These are phyloP conservation scores for Osmerus mordax DNA, from an alignment of 2,113 vertebrate genomes.

Conservation along the genomic window DNA sequence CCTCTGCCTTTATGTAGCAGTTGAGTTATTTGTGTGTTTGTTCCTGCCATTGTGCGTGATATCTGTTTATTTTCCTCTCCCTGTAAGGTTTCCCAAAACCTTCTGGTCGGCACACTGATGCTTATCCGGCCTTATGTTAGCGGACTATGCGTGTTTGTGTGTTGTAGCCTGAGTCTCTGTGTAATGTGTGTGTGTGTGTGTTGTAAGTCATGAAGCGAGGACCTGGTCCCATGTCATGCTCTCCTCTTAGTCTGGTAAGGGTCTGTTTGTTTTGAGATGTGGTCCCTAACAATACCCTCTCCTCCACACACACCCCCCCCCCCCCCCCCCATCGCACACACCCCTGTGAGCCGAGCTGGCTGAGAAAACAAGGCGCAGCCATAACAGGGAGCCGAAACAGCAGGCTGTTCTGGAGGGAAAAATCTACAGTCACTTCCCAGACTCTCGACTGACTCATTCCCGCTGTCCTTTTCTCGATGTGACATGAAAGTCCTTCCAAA, in stretches of 20 bases:
- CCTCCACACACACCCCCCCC: conserved; percentile 19
- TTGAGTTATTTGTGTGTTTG: conserved; percentile 53
- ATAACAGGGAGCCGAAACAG: conserved; percentile 63
- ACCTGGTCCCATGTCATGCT: conserved; percentile 49
- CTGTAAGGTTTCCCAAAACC: conserved; percentile 55
- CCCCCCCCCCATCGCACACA: conserved; percentile 49
- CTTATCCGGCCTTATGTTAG: conserved; percentile 39
- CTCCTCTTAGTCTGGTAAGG: conserved; percentile 36
- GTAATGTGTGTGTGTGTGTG: conserved; percentile 8
- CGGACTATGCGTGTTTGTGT: conserved; percentile 23
- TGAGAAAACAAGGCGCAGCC: conserved; percentile 68
- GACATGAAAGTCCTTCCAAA: conserved; percentile 69
- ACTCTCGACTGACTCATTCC: conserved; percentile 53
- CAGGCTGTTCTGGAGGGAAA: conserved; percentile 54
- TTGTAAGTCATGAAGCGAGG: neutral
- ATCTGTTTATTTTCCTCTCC: conserved; percentile 57
- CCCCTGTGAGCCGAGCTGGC: conserved; percentile 35
- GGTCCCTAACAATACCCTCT: conserved; percentile 56
- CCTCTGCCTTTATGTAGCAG: neutral
- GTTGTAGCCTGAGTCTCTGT: conserved; percentile 4
- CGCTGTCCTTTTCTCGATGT: conserved; percentile 47
- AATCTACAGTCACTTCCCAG: conserved; percentile 60
- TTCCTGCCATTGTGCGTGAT: conserved; percentile 62
- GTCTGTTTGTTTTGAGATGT: conserved; percentile 70
- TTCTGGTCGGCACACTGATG: conserved; percentile 31